A percentile compares a stretch with the other conserved stretches of the same genome.
These are phyloP conservation scores for Tipula unca DNA, from an alignment of 2,888 invertebrate genomes.

Conservation along the genomic window DNA sequence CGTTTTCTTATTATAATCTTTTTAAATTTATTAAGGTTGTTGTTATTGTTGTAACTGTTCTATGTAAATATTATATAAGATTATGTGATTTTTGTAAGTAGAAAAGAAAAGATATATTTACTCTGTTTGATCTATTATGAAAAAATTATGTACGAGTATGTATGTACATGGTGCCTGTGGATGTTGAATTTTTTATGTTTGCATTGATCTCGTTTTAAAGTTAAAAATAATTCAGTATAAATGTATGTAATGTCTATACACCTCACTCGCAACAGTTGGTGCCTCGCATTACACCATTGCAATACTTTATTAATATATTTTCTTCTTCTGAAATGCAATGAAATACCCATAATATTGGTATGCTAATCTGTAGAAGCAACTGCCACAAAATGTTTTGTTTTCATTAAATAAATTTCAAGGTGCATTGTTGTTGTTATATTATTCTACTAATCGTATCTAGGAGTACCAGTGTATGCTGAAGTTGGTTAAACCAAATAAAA, in stretches of 20 bases:
- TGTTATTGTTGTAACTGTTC: not conserved
- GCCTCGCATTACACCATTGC: not conserved
- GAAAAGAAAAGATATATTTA: not conserved
- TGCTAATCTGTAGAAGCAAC: too few species aligned
- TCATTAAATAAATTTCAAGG: too few species aligned
- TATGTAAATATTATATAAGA: not conserved
- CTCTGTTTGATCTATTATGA: not conserved
- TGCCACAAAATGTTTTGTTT: too few species aligned
- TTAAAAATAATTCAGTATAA: not conserved
- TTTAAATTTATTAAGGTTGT: conserved; percentile 8
- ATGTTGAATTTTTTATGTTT: not conserved
- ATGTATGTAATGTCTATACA: too few species aligned
- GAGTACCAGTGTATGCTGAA: too few species aligned
- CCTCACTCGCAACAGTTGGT: not conserved
- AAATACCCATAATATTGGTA: not conserved
- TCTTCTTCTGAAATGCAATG: not conserved
- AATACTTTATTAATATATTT: not conserved
- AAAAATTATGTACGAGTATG: not conserved
- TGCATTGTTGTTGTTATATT: too few species aligned
- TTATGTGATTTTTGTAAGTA: not conserved
- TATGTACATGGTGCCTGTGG: not conserved
- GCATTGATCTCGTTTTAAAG: not conserved
- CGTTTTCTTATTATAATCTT: not conserved
- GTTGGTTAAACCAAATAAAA: too few species aligned
- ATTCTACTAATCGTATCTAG: too few species aligned